Conservation (phyloP, 1,140 invertebrate species). For the Cotesia vestalis region DNA sequence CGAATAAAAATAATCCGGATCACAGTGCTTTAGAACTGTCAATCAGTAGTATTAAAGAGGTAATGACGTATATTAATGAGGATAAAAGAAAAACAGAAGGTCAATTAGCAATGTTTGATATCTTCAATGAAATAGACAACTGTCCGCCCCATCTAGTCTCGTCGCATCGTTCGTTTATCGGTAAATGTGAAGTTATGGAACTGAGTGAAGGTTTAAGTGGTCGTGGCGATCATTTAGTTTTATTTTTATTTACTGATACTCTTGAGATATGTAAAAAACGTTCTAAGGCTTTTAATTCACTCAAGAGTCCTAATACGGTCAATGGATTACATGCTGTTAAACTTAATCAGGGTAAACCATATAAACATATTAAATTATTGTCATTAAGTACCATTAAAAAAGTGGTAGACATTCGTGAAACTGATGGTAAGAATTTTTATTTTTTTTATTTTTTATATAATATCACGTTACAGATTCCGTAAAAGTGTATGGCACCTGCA, state of each 20-base stretch:
- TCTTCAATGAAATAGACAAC: conserved; percentile 97
- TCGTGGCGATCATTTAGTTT: conserved; percentile 84
- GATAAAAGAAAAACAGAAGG: conserved; percentile 95
- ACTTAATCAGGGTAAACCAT: conserved; percentile 78
- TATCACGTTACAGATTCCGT: too few relatives aligned
- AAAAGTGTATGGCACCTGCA: too few relatives aligned
- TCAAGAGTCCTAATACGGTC: conserved; percentile 75
- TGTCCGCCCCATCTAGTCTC: conserved; percentile 93
- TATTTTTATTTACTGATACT: conserved; percentile 94
- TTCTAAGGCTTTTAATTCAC: conserved; percentile 77
- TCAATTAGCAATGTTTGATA: conserved; percentile 95
- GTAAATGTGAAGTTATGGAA: conserved; percentile 88
- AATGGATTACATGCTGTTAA: conserved; percentile 68
- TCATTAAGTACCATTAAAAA: conserved; percentile 87
- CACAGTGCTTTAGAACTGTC: conserved; percentile 85
- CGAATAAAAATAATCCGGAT: conserved; percentile 85
- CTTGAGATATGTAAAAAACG: conserved; percentile 91
- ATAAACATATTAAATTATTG: conserved; percentile 91
- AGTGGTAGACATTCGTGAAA: conserved; percentile 89
- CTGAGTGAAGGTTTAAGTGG: conserved; percentile 86
- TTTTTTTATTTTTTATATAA: conserved; percentile 20
- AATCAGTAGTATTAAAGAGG: conserved; percentile 87
- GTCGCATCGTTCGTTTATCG: conserved; percentile 88
- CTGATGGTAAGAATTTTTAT: conserved; percentile 70
- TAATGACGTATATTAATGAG: conserved; percentile 96